Evolutionary conservation across 2,888 invertebrate genomes (phyloP).

Genomic region (Rutpela maculata): DNA sequence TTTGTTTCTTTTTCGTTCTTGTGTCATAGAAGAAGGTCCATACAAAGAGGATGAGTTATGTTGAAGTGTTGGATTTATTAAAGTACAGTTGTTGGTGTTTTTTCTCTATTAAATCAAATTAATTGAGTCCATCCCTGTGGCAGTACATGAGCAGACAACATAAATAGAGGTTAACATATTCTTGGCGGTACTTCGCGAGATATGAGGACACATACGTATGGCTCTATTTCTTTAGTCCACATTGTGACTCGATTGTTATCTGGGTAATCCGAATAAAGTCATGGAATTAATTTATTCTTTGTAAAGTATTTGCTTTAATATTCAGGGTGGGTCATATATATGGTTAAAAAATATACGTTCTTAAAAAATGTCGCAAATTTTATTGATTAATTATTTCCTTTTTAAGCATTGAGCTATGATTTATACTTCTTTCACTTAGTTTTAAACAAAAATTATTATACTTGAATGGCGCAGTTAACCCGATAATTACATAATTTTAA

Average conservation of each 20-base stretch:
- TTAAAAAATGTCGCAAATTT: too few species aligned
- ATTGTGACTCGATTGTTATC: constrained; percentile 11
- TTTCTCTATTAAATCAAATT: neutral
- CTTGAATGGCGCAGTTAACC: too few species aligned
- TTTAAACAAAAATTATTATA: too few species aligned
- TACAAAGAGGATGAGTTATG: neutral
- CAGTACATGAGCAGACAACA: constrained; percentile 9
- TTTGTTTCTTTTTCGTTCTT: too few species aligned
- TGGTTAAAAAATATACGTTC: neutral
- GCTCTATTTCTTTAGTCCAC: constrained; percentile 16
- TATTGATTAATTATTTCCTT: too few species aligned
- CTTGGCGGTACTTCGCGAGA: constrained; percentile 27
- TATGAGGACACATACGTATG: constrained; percentile 21
- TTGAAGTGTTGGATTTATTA: neutral
- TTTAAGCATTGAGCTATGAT: too few species aligned
- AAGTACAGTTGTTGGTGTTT: neutral
- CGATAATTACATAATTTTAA: too few species aligned
- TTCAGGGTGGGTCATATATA: neutral
- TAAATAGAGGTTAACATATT: constrained; percentile 32
- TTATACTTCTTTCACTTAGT: too few species aligned
- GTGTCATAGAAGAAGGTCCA: neutral
- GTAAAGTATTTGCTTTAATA: neutral
- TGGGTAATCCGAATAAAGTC: neutral
- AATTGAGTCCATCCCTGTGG: neutral
- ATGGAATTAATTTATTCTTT: neutral